Base-by-base conservation (phyloP, 2,888 invertebrate genomes). In the Cordilura impudica region DNA sequence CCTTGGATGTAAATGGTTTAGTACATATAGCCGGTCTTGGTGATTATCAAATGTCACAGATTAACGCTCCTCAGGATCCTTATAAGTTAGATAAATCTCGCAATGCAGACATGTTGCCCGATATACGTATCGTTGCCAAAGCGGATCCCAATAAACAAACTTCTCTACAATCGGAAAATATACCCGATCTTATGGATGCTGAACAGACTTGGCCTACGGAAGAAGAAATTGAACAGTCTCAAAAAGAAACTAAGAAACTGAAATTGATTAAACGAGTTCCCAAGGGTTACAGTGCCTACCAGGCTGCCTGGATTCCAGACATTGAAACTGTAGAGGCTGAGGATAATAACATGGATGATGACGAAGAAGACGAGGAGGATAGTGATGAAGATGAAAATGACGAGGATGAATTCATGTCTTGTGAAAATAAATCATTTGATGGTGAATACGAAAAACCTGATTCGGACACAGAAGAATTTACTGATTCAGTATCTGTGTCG, bases 191-290 rank as follows among this genome's bases (percentile, higher is more conserved):
- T 5, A 95, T 98, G 96, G 96, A 97, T 87, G 97, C 95, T 1
- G 98, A 98, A 88, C 98, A 98, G 90, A 98, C 98, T 0, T 98
- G 97, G 97, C 98, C 98, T 0, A 97, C 97, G 14, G 95, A 95
- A 82, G 97, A 98, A 86, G 98, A 98, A 90, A 92, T 97, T 79
- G 92, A 93, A 81, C 92, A 94, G 83, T 94, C 96, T 12, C 94
- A 89, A 71, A 83, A 85, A 56, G 89, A 90, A 72, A 88, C 88
- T 0, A 93, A 92, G 83, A 93, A 92, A 84, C 92, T 91, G 61
- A 95, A 94, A 88, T 91, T 94, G 5, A 94, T 97, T 16, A 95
- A 95, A 85, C 92, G 92, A 82, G 94, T 98, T 8, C 98, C 98
- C 0, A 97, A 97, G 90, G 99, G 99, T 26, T 98, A 97, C 90